phyloP scores from a whole-genome alignment of 2,888 invertebrate species.

The Nephrotoma guestfalica region DNA sequence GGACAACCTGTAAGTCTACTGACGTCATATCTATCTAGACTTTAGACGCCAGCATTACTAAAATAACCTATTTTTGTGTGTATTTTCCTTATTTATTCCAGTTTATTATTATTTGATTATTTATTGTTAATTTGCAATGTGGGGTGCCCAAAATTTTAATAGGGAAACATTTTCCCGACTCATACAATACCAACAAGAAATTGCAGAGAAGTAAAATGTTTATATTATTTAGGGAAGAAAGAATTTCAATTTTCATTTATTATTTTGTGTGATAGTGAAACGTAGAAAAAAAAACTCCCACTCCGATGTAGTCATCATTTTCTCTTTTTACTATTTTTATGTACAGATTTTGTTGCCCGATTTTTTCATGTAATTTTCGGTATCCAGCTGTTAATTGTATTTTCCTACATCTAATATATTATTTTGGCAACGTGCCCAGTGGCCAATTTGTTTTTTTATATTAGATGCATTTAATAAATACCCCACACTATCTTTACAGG shows the following conservation, averaged over 20 bases:
- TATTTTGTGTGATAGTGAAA: neutral
- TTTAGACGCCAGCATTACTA: neutral
- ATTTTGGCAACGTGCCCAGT: neutral
- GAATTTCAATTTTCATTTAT: neutral
- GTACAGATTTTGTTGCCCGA: neutral
- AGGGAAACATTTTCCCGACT: neutral
- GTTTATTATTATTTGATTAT: neutral
- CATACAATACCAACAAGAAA: neutral
- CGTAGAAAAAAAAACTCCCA: neutral
- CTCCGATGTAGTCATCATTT: neutral
- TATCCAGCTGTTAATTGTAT: neutral
- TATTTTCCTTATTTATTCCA: neutral
- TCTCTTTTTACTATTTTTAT: neutral
- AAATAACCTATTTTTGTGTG: neutral
- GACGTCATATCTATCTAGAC: neutral
- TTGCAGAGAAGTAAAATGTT: neutral
- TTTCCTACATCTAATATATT: neutral
- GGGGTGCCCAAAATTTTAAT: neutral
- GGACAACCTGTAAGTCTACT: conserved; percentile 4
- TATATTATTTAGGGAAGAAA: neutral
- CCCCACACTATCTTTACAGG: neutral
- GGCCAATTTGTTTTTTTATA: neutral
- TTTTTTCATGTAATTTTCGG: neutral
- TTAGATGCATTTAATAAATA: neutral
- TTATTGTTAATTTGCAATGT: neutral